phyloP scores from a whole-genome alignment of 2,888 invertebrate genomes.

The Galerucella pusilla region DNA sequence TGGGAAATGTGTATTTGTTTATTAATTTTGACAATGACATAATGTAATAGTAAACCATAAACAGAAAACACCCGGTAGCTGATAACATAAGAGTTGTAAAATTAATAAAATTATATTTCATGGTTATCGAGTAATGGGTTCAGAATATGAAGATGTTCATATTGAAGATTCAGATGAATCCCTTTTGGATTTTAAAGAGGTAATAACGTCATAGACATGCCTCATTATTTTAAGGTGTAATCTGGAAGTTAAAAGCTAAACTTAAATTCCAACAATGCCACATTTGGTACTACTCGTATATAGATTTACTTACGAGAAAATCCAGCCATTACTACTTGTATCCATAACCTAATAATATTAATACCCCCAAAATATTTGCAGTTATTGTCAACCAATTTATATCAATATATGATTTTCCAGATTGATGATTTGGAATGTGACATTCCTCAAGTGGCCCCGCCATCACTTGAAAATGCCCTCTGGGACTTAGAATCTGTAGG shows the following conservation, averaged over 20 bases:
- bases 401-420: constrained; percentile 65
- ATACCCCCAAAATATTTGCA: neutral
- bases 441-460: constrained; percentile 79
- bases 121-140: constrained; percentile 55
- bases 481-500: constrained; percentile 79
- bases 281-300: neutral
- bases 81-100: constrained; percentile 9
- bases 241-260: neutral
- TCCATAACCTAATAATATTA: neutral
- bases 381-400: constrained; percentile 4
- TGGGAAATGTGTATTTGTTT: neutral
- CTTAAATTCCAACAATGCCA: neutral
- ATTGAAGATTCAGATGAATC: constrained; percentile 63
- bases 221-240: constrained; percentile 4
- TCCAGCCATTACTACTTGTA: neutral
- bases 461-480: constrained; percentile 83
- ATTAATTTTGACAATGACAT: constrained; percentile 18
- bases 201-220: constrained; percentile 39
- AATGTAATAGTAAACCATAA: constrained; percentile 24
- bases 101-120: neutral
- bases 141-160: constrained; percentile 59
- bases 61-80: constrained; percentile 22
- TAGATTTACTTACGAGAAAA: neutral
- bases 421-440: constrained; percentile 85
- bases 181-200: constrained; percentile 62